Evolutionary conservation across 2,888 invertebrate species (phyloP), one percentile per base, ranked within the genome.

Genomic region (Dione juno): DNA sequence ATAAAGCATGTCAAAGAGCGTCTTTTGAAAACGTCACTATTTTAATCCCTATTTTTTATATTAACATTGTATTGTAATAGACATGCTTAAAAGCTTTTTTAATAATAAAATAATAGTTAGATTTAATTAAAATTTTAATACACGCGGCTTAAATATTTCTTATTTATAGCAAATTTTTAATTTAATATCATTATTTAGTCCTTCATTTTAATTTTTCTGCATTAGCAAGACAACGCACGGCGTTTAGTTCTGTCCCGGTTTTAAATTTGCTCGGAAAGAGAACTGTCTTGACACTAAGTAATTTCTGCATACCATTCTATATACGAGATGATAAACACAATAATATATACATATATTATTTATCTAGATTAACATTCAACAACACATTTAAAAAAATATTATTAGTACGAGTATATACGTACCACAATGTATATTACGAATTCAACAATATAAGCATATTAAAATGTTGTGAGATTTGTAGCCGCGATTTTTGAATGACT

Each of bases 1-100:
- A 48, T 16, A 63, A 28, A 53, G 45, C 21, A 64, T 64, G 67
- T 69, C 72, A 65, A 69, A 66, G 50, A 41, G 61, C 63, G 45
- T 66, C 50, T 63, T 59, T 43, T 57, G 43, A 67, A 40, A 61
- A 40, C 16, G 50, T 16, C n/a, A n/a, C 35, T n/a, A 9, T 48
- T 41, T 28, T 21, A 43, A 61, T n/a, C 9, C 16, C 48, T 59
- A 66, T 53, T 61, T 48, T 40, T 57, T 28, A 41, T 61, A 13
- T 16, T 63, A 43, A 54, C 45, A 14, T 21, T 54, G 48, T 63
- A 54, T 45, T 45, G 63, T 41, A 37, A 64, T 28, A 28, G n/a
- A 43, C 28, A n/a, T 2, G 3, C 45, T 45, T 16, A 28, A n/a
- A 61, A 45, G 57, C 37, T 57, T 45, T 43, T 28, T 11, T 28